These are phyloP conservation scores for Stenurella melanura DNA, from an alignment of 2,888 invertebrate genomes.

Conservation along the genomic window DNA sequence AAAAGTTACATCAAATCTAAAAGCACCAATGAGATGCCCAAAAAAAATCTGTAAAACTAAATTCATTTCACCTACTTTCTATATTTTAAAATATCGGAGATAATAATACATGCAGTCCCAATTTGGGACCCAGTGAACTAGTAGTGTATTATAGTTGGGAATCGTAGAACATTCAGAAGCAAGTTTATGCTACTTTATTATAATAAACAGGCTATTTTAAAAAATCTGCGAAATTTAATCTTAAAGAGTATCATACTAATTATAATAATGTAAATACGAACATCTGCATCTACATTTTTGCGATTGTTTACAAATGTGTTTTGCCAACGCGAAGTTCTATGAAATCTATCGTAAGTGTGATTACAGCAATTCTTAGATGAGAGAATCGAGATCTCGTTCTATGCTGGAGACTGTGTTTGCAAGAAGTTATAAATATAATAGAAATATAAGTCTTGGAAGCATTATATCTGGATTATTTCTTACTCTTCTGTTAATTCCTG, in stretches of 20 bases:
- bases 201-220: conserved; percentile 26
- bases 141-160: neutral
- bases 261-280: conserved; percentile 38
- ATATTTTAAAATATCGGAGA: too few relatives aligned
- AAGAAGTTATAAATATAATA: neutral
- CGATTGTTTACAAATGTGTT: conserved; percentile 35
- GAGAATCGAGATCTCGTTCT: conserved; percentile 14
- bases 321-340: conserved; percentile 42
- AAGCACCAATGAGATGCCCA: too few relatives aligned
- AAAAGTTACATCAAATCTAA: too few relatives aligned
- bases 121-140: too few relatives aligned
- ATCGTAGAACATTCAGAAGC: neutral
- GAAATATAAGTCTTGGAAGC: too few relatives aligned
- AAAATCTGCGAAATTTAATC: conserved; percentile 38
- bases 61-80: too few relatives aligned
- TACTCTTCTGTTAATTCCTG: too few relatives aligned
- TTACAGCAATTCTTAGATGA: conserved; percentile 34
- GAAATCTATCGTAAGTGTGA: conserved; percentile 30
- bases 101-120: too few relatives aligned
- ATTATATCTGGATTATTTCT: too few relatives aligned
- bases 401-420: neutral
- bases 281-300: conserved; percentile 40
- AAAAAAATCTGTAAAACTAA: too few relatives aligned
- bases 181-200: neutral
- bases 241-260: conserved; percentile 25